phyloP scores from a whole-genome alignment of 1,140 invertebrate genomes.

The Globodera rostochiensis region DNA sequence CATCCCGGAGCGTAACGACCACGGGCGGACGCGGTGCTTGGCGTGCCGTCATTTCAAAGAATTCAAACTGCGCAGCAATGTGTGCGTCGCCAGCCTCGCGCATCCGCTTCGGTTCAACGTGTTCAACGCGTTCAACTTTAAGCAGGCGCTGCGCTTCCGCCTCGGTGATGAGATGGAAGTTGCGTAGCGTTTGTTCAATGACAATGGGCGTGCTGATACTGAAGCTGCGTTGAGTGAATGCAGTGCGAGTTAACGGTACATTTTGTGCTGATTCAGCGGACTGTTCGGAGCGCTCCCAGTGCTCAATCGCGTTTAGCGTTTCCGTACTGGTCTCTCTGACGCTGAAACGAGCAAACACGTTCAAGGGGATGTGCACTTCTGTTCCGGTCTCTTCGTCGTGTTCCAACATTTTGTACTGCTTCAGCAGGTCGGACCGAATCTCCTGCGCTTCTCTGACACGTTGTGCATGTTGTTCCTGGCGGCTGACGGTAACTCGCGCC shows the following conservation, averaged over 20 bases:
- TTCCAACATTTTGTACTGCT: conserved; percentile 20
- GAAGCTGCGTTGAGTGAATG: background rate
- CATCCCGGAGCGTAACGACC: conserved; percentile 1
- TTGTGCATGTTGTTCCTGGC: conserved; percentile 1
- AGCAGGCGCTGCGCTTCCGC: background rate
- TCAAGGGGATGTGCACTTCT: conserved; percentile 12
- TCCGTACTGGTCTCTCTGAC: conserved; percentile 31
- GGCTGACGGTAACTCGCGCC: background rate
- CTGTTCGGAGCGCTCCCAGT: conserved; percentile 18
- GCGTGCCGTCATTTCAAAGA: background rate
- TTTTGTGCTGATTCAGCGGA: background rate
- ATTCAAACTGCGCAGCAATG: background rate
- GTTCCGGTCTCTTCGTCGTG: background rate
- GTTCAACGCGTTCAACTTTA: conserved; percentile 14
- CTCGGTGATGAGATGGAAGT: background rate
- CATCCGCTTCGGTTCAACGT: background rate
- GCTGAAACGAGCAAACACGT: conserved; percentile 17
- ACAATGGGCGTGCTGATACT: conserved; percentile 1
- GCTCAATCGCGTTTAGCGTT: conserved; percentile 34
- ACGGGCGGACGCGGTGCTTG: background rate
- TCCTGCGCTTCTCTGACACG: conserved; percentile 5
- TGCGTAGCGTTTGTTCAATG: background rate
- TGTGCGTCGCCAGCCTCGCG: background rate
- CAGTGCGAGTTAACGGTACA: background rate
- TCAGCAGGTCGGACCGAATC: background rate